A percentile compares a stretch with the other conserved stretches of the same genome.
Conservation (phyloP, 2,888 invertebrate genomes). For the Caenorhabditis auriculariae region DNA sequence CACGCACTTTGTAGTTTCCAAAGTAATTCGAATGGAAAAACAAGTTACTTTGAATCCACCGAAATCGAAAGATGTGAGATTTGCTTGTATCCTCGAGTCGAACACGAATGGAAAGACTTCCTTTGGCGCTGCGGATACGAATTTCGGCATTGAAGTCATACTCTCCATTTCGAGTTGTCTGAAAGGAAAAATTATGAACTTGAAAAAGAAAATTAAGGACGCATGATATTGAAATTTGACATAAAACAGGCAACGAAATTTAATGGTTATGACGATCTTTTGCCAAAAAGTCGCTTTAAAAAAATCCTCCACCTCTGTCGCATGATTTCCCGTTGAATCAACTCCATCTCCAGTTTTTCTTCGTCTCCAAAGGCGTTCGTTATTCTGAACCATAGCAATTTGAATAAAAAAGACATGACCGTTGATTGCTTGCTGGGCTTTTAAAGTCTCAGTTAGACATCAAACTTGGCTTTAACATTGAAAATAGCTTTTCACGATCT, state of each 20-base stretch:
- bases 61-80: conserved; percentile 75
- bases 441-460: too few relatives aligned
- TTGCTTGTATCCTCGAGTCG: conserved; percentile 77
- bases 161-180: conserved; percentile 65
- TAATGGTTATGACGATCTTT: background rate
- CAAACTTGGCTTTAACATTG: too few relatives aligned
- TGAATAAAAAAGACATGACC: conserved; percentile 4
- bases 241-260: background rate
- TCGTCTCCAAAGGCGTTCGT: conserved; percentile 72
- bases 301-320: conserved; percentile 25
- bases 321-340: conserved; percentile 44
- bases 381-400: conserved; percentile 77
- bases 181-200: conserved; percentile 7
- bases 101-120: conserved; percentile 82
- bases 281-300: background rate
- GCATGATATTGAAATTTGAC: background rate
- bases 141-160: conserved; percentile 61
- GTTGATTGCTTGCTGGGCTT: too few relatives aligned
- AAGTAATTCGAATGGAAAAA: too few relatives aligned
- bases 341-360: conserved; percentile 47
- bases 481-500: conserved; percentile 9
- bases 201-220: too few relatives aligned
- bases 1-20: too few relatives aligned
- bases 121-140: conserved; percentile 26
- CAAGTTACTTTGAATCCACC: conserved; percentile 73